Evolutionary conservation across 1,140 invertebrate genomes (phyloP).

Genomic region (Cyphomyrmex costatus): DNA sequence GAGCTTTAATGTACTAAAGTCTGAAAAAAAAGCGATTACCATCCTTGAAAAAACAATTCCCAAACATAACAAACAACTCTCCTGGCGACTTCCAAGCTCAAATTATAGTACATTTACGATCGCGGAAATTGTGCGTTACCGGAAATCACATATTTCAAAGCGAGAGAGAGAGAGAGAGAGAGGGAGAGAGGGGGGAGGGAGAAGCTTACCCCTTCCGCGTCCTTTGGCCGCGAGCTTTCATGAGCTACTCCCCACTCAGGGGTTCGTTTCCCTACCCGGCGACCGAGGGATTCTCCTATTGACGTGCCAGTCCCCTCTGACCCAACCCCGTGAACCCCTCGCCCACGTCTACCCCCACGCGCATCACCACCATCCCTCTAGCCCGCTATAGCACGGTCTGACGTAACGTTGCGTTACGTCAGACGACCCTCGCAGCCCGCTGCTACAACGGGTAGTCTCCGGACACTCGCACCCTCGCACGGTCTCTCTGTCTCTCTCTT

Average conservation of each 20-base stretch:
- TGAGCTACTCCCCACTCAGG: constrained; percentile 45
- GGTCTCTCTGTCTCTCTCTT: not conserved
- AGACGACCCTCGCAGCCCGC: constrained; percentile 38
- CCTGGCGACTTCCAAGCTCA: not conserved
- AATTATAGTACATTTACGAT: not conserved
- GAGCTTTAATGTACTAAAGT: not conserved
- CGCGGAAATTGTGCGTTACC: constrained; percentile 33
- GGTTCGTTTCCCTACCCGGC: constrained; percentile 33
- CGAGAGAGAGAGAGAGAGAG: not conserved
- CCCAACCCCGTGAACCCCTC: not conserved
- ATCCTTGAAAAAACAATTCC: not conserved
- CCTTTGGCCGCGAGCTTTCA: constrained; percentile 38
- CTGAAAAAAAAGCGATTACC: not conserved
- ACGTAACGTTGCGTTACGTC: constrained; percentile 60
- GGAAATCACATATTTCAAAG: constrained; percentile 36
- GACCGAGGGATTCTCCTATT: constrained; percentile 54
- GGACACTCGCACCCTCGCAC: constrained; percentile 17
- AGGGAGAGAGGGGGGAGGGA: not conserved
- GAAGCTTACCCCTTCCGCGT: constrained; percentile 33
- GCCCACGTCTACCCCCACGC: constrained; percentile 19
- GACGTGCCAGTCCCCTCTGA: constrained; percentile 37
- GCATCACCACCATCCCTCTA: constrained; percentile 16
- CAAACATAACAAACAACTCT: not conserved
- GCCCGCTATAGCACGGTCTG: constrained; percentile 23
- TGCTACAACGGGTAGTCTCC: constrained; percentile 45